Evolutionary conservation across 2,113 vertebrate species (phyloP).

Genomic region (Psammodynastes pulverulentus): DNA sequence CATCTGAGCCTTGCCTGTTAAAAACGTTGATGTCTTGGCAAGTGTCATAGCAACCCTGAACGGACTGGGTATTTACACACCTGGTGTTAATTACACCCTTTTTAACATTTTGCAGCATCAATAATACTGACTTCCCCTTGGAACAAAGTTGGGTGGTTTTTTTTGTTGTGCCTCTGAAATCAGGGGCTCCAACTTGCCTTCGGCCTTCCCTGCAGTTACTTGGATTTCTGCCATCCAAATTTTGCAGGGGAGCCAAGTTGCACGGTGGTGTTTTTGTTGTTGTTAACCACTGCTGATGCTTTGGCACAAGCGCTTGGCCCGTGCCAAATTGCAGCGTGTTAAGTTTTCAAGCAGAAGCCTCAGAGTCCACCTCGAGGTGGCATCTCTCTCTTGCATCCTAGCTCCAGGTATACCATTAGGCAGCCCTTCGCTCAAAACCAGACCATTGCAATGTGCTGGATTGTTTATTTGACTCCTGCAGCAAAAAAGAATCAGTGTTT

Average conservation of each 20-base stretch:
- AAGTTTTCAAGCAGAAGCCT: not conserved
- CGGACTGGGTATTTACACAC: not conserved
- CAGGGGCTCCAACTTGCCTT: not conserved
- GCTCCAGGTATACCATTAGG: not conserved
- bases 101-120: not conserved
- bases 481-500: not conserved
- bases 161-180: not conserved
- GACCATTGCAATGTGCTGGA: not conserved
- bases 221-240: not conserved
- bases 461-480: not conserved
- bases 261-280: not conserved
- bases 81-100: conserved; percentile 11
- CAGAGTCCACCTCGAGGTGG: not conserved
- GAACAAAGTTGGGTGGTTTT: not conserved
- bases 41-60: not conserved
- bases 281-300: not conserved
- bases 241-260: not conserved
- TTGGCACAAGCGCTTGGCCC: not conserved
- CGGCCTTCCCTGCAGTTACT: not conserved
- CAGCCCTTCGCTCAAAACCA: not conserved
- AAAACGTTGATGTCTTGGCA: not conserved
- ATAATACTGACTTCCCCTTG: not conserved
- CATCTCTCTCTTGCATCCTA: not conserved
- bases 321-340: not conserved
- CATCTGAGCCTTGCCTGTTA: not conserved